Conservation (phyloP, 2,797 vertebrate genomes). For the Rhadinocentrus ornatus region DNA sequence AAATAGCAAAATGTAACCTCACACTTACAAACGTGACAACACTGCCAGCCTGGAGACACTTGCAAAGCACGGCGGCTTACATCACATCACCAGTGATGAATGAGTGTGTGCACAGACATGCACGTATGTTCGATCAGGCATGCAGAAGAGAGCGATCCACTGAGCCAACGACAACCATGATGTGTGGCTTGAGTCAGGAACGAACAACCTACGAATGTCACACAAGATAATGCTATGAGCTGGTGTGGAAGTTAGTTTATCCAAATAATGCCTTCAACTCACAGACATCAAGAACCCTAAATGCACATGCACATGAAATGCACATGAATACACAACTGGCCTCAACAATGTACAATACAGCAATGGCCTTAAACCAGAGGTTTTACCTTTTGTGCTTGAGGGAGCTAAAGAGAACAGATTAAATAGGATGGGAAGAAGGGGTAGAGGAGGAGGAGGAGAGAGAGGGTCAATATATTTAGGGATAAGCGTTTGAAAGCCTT, state of each 20-base stretch:
- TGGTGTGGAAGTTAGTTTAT: conserved; percentile 39
- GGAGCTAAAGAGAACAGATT: conserved; percentile 88
- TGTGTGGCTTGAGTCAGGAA: conserved; percentile 41
- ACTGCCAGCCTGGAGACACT: conserved; percentile 44
- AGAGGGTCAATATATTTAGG: conserved; percentile 68
- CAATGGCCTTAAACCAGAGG: conserved; percentile 71
- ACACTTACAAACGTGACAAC: conserved; percentile 54
- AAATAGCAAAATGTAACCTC: conserved; percentile 49
- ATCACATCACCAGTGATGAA: conserved; percentile 58
- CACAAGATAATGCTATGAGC: conserved; percentile 56
- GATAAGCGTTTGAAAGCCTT: conserved; percentile 56
- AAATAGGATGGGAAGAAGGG: conserved; percentile 50
- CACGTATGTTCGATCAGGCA: conserved; percentile 51
- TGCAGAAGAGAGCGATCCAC: conserved; percentile 56
- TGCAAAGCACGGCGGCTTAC: conserved; percentile 57
- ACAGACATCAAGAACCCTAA: conserved; percentile 41
- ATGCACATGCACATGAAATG: conserved; percentile 65
- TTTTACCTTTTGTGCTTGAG: conserved; percentile 99
- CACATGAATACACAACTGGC: conserved; percentile 65
- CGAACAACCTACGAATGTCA: conserved; percentile 55
- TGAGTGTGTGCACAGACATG: conserved; percentile 55
- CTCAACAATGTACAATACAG: conserved; percentile 66
- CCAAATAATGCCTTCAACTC: conserved; percentile 26
- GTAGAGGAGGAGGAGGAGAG: conserved; percentile 46
- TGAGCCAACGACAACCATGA: conserved; percentile 50